These are phyloP conservation scores for Catocala fraxini DNA, from an alignment of 2,888 invertebrate genomes.

Conservation along the genomic window DNA sequence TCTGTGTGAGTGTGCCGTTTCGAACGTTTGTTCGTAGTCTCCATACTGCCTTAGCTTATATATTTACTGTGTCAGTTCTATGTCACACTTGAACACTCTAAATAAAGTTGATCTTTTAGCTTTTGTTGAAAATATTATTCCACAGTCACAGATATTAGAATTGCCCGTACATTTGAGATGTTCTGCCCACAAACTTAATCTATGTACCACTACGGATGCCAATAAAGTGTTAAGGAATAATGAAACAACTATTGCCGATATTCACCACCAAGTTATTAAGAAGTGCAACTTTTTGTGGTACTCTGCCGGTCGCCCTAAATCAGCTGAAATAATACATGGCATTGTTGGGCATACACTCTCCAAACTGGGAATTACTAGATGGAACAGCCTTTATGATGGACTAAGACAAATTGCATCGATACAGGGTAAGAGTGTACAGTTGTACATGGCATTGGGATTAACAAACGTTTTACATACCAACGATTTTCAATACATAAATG, in stretches of 20 bases:
- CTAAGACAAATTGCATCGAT: constrained; percentile 20
- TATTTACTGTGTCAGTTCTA: too few species aligned
- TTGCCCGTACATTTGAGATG: constrained; percentile 37
- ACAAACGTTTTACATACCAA: constrained; percentile 3
- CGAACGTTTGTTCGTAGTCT: too few species aligned
- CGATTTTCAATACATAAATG: background rate
- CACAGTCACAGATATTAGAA: constrained; percentile 14
- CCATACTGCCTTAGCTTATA: too few species aligned
- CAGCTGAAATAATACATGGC: constrained; percentile 39
- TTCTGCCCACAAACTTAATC: constrained; percentile 34
- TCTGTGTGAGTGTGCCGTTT: too few species aligned
- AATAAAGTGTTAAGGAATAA: constrained; percentile 31
- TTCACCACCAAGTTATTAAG: constrained; percentile 31
- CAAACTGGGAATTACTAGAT: constrained; percentile 25
- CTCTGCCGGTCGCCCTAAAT: constrained; percentile 23
- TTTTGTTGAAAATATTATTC: constrained; percentile 11
- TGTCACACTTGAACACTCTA: too few species aligned
- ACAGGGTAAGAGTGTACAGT: constrained; percentile 17
- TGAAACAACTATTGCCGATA: constrained; percentile 23
- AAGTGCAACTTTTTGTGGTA: constrained; percentile 35
- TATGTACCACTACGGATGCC: constrained; percentile 39
- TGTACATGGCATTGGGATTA: constrained; percentile 3
- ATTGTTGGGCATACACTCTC: constrained; percentile 36
- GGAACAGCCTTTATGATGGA: constrained; percentile 37
- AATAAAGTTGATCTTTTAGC: constrained; percentile 13